These are phyloP conservation scores for Drosophila varians DNA, from an alignment of 1,140 invertebrate species.

Conservation along the genomic window DNA sequence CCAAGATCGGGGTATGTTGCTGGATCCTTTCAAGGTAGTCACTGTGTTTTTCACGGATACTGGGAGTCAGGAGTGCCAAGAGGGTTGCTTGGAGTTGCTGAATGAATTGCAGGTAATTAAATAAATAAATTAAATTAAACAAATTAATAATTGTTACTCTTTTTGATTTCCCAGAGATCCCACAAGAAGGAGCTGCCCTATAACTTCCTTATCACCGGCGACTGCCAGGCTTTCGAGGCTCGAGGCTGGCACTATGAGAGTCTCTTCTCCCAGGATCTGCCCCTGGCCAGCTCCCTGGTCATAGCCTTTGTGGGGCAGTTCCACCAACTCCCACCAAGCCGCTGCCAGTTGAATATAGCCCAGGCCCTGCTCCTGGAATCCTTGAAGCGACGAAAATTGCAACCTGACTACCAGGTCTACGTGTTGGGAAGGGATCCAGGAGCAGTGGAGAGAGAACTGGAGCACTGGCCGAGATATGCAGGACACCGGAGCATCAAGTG, in stretches of 20 bases:
- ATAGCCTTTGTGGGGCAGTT: conserved; percentile 70
- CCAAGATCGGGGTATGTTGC: conserved; percentile 6
- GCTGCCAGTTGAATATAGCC: conserved; percentile 48
- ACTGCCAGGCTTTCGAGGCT: conserved; percentile 70
- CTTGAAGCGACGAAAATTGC: conserved; percentile 44
- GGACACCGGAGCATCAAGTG: conserved; percentile 28
- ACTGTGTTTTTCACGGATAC: conserved; percentile 72
- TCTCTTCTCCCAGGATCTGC: conserved; percentile 22
- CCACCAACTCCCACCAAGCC: conserved; percentile 28
- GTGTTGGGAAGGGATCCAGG: conserved; percentile 19
- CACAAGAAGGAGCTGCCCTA: conserved; percentile 66
- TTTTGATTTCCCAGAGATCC: neutral
- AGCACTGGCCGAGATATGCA: conserved; percentile 45
- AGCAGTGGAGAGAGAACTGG: conserved; percentile 41
- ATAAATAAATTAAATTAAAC: neutral
- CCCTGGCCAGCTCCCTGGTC: conserved; percentile 52
- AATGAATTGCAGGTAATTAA: conserved; percentile 59
- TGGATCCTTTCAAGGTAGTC: conserved; percentile 40
- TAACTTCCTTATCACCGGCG: conserved; percentile 72
- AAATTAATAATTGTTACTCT: neutral
- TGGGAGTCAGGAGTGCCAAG: conserved; percentile 42
- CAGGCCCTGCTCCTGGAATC: conserved; percentile 68
- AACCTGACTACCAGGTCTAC: conserved; percentile 26
- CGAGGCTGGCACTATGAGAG: conserved; percentile 70
- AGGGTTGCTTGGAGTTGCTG: conserved; percentile 53